These are phyloP conservation scores for Rhyacophila evoluta DNA, from an alignment of 2,888 invertebrate species.

Conservation along the genomic window DNA sequence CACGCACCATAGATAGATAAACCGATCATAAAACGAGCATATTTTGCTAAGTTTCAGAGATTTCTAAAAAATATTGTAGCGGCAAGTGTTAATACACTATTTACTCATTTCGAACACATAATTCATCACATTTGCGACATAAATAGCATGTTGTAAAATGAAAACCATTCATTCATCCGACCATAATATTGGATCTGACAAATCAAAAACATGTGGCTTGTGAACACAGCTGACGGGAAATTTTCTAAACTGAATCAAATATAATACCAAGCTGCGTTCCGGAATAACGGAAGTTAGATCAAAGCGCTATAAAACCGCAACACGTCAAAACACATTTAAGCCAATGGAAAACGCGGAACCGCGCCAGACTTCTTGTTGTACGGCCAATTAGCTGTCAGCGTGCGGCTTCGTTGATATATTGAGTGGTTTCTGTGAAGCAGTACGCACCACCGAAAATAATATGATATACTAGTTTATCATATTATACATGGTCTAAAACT, in stretches of 20 bases:
- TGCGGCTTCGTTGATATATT: conserved; percentile 18
- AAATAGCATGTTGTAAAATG: background rate
- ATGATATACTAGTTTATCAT: background rate
- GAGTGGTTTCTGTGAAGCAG: conserved; percentile 18
- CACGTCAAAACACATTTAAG: conserved; percentile 24
- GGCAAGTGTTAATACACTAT: no score
- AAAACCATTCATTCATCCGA: background rate
- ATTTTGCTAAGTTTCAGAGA: no score
- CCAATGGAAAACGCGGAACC: conserved; percentile 9
- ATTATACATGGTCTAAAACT: background rate
- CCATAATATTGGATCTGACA: background rate
- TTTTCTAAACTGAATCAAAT: conserved; percentile 7
- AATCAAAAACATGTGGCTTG: background rate
- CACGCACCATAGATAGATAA: no score
- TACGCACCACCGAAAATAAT: conserved; percentile 13
- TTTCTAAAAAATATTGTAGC: no score
- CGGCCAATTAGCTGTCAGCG: conserved; percentile 22
- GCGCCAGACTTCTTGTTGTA: conserved; percentile 18
- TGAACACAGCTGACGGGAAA: background rate
- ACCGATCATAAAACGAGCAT: no score
- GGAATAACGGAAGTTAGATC: background rate
- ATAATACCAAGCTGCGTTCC: background rate
- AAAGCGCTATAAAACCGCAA: conserved; percentile 18
- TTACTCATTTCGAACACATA: no score
- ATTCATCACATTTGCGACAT: background rate